phyloP scores from a whole-genome alignment of 2,113 vertebrate species.

The Eolophus roseicapilla region DNA sequence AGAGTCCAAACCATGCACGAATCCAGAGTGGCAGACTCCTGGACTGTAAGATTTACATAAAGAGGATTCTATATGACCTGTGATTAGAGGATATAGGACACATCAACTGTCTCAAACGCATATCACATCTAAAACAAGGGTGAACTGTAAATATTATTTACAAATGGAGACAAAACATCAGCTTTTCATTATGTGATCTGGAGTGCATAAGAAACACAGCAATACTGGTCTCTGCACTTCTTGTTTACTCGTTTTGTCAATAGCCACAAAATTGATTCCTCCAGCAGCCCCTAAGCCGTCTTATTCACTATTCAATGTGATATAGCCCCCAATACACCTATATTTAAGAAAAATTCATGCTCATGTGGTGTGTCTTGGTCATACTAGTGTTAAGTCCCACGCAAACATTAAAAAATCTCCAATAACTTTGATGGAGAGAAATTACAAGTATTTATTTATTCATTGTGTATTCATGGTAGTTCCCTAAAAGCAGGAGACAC shows the following conservation, averaged over 20 bases:
- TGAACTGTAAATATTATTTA: background rate
- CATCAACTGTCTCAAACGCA: background rate
- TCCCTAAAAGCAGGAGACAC: background rate
- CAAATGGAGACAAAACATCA: background rate
- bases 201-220: background rate
- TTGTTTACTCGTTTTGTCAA: background rate
- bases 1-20: background rate
- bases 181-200: background rate
- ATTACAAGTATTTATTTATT: background rate
- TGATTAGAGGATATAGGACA: rapidly evolving
- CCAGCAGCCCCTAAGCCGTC: background rate
- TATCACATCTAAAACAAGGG: background rate
- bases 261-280: background rate
- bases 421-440: background rate
- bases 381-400: background rate
- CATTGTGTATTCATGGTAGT: background rate
- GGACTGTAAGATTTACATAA: background rate
- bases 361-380: background rate
- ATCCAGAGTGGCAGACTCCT: background rate
- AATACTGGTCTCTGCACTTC: background rate
- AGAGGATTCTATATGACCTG: background rate
- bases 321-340: rapidly evolving
- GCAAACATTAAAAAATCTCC: background rate
- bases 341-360: background rate
- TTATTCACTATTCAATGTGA: background rate